A percentile compares a stretch with the other conserved stretches of the same genome.
phyloP scores from a whole-genome alignment of 2,797 vertebrate genomes.

The Xerus rutilus region DNA sequence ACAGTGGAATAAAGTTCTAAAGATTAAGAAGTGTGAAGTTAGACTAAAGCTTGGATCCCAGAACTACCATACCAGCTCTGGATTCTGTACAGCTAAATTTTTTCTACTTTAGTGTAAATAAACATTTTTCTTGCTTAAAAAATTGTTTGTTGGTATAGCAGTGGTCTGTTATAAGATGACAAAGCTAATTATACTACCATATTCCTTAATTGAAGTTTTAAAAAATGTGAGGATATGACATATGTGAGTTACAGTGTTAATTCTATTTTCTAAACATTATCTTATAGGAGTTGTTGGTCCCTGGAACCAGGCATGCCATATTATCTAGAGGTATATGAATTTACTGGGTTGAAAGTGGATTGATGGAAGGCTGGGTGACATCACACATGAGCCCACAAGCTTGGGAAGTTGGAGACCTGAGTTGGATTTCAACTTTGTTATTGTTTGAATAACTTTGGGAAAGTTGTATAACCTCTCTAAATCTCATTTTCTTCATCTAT shows the following conservation, averaged over 20 bases:
- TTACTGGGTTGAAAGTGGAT: not conserved
- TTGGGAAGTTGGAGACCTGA: not conserved
- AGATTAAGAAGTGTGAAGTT: not conserved
- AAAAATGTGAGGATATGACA: not conserved
- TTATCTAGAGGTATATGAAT: not conserved
- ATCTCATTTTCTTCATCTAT: not conserved
- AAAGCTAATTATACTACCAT: not conserved
- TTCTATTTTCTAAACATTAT: not conserved
- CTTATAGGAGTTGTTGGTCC: not conserved
- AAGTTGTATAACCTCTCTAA: not conserved
- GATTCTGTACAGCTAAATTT: not conserved
- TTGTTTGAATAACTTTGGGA: not conserved
- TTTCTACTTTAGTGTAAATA: constrained; percentile 1
- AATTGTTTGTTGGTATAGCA: not conserved
- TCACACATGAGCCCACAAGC: not conserved
- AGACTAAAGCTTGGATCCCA: not conserved
- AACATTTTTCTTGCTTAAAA: not conserved
- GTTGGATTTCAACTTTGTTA: not conserved
- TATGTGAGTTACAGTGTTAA: not conserved
- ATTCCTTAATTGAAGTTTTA: not conserved
- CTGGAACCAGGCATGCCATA: not conserved
- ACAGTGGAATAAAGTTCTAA: not conserved
- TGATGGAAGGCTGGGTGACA: not conserved
- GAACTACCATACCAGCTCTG: not conserved
- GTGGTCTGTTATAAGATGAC: not conserved